A percentile compares a stretch with the other conserved stretches of the same genome.
Conservation (phyloP, 1,140 invertebrate genomes). For the Olivierus martensii region DNA sequence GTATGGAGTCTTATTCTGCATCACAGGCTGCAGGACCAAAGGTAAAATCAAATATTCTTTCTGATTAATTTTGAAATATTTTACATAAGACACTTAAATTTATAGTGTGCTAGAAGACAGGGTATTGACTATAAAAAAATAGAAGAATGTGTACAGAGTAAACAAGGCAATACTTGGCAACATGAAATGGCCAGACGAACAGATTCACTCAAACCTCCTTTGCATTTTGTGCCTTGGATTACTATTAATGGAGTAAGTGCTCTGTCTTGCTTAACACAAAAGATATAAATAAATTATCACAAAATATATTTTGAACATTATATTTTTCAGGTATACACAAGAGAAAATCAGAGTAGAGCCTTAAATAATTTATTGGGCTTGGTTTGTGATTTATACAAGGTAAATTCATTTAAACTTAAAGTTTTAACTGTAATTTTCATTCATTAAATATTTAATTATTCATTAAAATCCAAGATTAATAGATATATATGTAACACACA, state of each 20-base stretch:
- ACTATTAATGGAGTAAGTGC: conserved; percentile 50
- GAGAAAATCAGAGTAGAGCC: no score
- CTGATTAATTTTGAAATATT: neutral
- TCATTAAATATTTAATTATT: no score
- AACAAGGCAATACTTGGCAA: conserved; percentile 48
- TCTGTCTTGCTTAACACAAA: neutral
- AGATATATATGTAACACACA: no score
- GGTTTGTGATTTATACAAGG: no score
- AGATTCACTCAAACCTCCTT: conserved; percentile 45
- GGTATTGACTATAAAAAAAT: neutral
- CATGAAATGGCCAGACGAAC: conserved; percentile 65
- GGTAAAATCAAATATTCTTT: neutral
- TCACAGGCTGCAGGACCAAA: no score
- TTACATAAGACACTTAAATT: neutral
- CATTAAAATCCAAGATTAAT: no score
- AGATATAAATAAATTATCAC: neutral
- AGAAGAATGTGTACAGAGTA: conserved; percentile 1
- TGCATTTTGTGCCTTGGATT: conserved; percentile 71
- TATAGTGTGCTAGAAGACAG: neutral
- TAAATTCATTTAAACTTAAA: no score
- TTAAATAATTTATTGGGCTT: no score
- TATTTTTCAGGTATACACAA: no score
- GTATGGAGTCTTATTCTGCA: no score
- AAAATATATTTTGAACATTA: neutral
- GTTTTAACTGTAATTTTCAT: no score